These are phyloP conservation scores for Cephus runcator DNA, from an alignment of 2,888 invertebrate species.

Conservation along the genomic window DNA sequence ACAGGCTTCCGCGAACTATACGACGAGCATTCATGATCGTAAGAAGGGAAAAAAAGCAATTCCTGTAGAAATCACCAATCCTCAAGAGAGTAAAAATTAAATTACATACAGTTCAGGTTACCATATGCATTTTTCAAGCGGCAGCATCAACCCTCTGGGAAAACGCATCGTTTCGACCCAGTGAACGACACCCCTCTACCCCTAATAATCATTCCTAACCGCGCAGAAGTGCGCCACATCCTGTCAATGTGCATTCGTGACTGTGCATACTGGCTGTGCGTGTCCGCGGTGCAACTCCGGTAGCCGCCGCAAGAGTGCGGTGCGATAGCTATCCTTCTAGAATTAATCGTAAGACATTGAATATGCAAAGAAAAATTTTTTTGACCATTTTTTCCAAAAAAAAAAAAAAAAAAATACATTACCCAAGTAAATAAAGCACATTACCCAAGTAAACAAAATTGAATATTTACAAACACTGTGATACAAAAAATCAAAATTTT, in stretches of 20 bases:
- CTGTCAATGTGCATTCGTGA: background rate
- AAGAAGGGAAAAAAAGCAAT: background rate
- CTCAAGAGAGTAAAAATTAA: background rate
- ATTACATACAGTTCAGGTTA: background rate
- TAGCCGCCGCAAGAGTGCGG: background rate
- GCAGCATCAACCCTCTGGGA: background rate
- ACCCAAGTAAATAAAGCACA: background rate
- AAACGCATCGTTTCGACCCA: background rate
- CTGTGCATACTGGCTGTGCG: background rate
- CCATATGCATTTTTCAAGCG: background rate
- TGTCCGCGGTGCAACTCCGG: background rate
- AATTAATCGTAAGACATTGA: background rate
- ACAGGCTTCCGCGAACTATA: background rate
- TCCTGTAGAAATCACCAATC: background rate
- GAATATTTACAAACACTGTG: background rate
- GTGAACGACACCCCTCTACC: background rate
- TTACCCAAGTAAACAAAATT: background rate
- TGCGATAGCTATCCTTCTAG: background rate
- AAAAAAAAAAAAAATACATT: background rate
- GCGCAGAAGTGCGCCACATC: background rate
- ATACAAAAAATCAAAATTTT: background rate
- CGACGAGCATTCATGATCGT: background rate
- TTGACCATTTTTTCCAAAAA: background rate
- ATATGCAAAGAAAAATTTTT: background rate
- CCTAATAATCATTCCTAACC: slow-evolving; percentile 1